phyloP scores from a whole-genome alignment of 92 coral and sea anemone species.

The Umimayanthus kanabou region DNA sequence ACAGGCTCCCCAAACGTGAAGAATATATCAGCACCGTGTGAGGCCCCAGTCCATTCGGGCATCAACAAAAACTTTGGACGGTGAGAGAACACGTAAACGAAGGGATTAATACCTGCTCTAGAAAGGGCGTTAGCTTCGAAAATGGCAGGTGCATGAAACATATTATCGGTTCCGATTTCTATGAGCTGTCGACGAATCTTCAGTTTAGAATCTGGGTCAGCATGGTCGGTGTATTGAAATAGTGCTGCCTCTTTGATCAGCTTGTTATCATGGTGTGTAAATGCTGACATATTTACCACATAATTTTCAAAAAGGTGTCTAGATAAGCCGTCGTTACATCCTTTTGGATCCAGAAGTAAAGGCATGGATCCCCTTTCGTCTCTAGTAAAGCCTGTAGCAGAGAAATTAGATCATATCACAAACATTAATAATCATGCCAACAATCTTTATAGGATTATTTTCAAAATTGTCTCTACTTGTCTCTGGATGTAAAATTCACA shows the following conservation, averaged over 20 bases:
- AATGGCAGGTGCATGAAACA: constrained; percentile 56
- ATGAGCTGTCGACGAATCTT: constrained; percentile 34
- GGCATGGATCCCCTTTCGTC: constrained; percentile 27
- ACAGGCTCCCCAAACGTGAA: constrained; percentile 44
- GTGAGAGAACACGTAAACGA: constrained; percentile 44
- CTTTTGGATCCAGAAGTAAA: constrained; percentile 17
- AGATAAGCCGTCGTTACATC: constrained; percentile 37
- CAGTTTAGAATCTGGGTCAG: constrained; percentile 33
- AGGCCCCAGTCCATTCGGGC: constrained; percentile 32
- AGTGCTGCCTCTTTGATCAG: constrained; percentile 44
- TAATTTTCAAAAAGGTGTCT: constrained; percentile 17
- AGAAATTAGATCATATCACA: no score
- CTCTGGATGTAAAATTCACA: no score
- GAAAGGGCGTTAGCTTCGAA: background rate
- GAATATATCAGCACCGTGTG: background rate
- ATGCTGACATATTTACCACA: background rate
- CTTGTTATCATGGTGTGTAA: constrained; percentile 14
- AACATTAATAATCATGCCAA: no score
- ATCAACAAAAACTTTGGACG: constrained; percentile 21
- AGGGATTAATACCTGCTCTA: background rate
- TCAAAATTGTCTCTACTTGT: no score
- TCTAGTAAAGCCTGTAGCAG: background rate
- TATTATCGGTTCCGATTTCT: constrained; percentile 35
- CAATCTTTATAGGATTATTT: no score
- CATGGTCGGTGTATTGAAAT: constrained; percentile 54